Conservation (phyloP, 2,888 invertebrate species). For the Parelbella ahira region DNA sequence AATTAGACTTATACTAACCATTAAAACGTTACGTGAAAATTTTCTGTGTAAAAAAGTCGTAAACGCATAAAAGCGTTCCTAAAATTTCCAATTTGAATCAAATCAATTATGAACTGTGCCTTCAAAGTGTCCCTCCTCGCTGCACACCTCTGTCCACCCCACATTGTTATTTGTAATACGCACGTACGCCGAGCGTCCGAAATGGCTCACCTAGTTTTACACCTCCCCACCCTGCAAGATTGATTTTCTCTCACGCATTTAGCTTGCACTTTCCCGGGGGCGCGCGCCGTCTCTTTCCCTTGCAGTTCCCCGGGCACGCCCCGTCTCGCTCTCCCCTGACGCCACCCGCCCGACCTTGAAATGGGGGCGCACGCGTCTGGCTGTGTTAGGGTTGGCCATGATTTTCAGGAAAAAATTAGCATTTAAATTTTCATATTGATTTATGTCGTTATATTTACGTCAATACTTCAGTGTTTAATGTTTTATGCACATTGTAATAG, state of each 20-base stretch:
- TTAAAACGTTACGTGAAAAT: too few relatives aligned
- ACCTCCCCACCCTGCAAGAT: slow-evolving; percentile 69
- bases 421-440: not conserved
- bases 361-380: slow-evolving; percentile 54
- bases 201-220: slow-evolving; percentile 75
- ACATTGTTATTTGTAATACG: slow-evolving; percentile 31
- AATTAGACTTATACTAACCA: too few relatives aligned
- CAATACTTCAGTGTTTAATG: too few relatives aligned
- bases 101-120: not conserved
- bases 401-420: not conserved
- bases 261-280: slow-evolving; percentile 72
- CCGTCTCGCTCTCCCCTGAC: slow-evolving; percentile 54
- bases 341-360: slow-evolving; percentile 73
- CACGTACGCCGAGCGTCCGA: slow-evolving; percentile 38
- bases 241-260: slow-evolving; percentile 76
- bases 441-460: not conserved
- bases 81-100: too few relatives aligned
- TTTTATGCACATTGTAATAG: too few relatives aligned
- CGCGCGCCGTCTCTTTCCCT: slow-evolving; percentile 34
- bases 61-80: too few relatives aligned
- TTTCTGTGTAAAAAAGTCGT: too few relatives aligned
- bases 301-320: slow-evolving; percentile 17
- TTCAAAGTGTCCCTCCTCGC: not conserved
- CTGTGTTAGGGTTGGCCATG: slow-evolving; percentile 34
- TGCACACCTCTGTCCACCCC: slow-evolving; percentile 11